Evolutionary conservation across 2,888 invertebrate genomes (phyloP).

Genomic region (Synergus umbraculus): DNA sequence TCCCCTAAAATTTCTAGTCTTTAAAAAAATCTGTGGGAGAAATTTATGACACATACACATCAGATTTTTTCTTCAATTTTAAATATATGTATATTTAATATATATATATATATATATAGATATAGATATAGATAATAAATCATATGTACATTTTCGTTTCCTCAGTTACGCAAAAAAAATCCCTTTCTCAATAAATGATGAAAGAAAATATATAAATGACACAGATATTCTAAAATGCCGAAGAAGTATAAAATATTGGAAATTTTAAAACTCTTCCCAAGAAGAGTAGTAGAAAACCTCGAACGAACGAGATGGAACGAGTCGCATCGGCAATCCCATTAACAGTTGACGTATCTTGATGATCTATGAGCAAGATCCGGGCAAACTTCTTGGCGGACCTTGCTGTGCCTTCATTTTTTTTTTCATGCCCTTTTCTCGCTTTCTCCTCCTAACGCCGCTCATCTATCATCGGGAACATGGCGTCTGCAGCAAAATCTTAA

Average conservation of each 20-base stretch:
- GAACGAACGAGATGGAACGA: conserved; percentile 3
- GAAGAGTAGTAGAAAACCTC: neutral
- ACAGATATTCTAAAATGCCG: neutral
- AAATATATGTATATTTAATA: too few species aligned
- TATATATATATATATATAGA: too few species aligned
- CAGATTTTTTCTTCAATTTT: too few species aligned
- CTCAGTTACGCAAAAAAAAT: too few species aligned
- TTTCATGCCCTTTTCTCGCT: conserved; percentile 6
- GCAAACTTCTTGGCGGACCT: conserved; percentile 44
- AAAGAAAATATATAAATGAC: neutral
- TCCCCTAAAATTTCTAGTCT: too few species aligned
- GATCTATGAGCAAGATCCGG: conserved; percentile 36
- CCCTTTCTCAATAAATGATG: neutral
- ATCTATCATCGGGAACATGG: conserved; percentile 40
- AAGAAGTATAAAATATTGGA: neutral
- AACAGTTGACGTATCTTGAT: conserved; percentile 39
- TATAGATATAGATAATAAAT: too few species aligned
- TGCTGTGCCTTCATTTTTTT: conserved; percentile 31
- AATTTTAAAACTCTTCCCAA: conserved; percentile 12
- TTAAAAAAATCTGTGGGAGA: too few species aligned
- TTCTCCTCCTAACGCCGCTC: conserved; percentile 34
- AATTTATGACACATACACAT: too few species aligned
- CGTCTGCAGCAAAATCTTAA: conserved; percentile 29
- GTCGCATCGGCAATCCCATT: conserved; percentile 30
- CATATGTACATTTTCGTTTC: too few species aligned